Evolutionary conservation across 2,888 invertebrate species (phyloP).

Genomic region (Camponotus fellah): DNA sequence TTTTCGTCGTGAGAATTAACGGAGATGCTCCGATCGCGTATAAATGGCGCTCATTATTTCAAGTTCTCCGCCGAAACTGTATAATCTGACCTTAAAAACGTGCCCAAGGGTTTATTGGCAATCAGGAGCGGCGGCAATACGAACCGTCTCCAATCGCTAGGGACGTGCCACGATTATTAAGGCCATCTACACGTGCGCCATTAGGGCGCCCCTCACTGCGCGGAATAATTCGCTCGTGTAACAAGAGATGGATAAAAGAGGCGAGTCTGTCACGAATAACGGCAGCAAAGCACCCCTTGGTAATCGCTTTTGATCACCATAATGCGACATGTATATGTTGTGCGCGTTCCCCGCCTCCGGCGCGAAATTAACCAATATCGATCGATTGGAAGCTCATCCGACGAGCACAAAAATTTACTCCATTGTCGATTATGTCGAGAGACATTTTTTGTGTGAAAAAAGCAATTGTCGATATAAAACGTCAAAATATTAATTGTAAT

Average conservation of each 20-base stretch:
- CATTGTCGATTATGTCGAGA: slow-evolving; percentile 3
- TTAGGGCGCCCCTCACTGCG: slow-evolving; percentile 47
- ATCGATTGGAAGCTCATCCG: slow-evolving; percentile 22
- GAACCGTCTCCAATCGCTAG: slow-evolving; percentile 46
- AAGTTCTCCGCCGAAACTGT: slow-evolving; percentile 1
- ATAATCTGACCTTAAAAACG: slow-evolving; percentile 16
- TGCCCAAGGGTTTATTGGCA: slow-evolving; percentile 47
- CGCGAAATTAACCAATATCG: slow-evolving; percentile 33
- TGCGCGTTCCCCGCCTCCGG: slow-evolving; percentile 14
- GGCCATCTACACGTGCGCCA: slow-evolving; percentile 41
- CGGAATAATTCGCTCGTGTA: slow-evolving; percentile 61
- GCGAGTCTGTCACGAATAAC: slow-evolving; percentile 44
- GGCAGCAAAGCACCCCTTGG: slow-evolving; percentile 24
- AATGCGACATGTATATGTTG: slow-evolving; percentile 31
- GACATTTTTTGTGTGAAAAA: background rate
- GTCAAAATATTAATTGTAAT: background rate
- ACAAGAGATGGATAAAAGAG: slow-evolving; percentile 56
- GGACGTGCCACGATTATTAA: slow-evolving; percentile 45
- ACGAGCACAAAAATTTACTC: slow-evolving; percentile 36
- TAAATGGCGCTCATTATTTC: slow-evolving; percentile 28
- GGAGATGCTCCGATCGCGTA: background rate
- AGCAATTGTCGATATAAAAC: background rate
- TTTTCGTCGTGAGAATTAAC: background rate
- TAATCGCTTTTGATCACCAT: slow-evolving; percentile 40
- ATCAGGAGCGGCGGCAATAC: slow-evolving; percentile 35